Evolutionary conservation across 2,888 invertebrate genomes (phyloP).

Genomic region (Argynnis bischoffii): DNA sequence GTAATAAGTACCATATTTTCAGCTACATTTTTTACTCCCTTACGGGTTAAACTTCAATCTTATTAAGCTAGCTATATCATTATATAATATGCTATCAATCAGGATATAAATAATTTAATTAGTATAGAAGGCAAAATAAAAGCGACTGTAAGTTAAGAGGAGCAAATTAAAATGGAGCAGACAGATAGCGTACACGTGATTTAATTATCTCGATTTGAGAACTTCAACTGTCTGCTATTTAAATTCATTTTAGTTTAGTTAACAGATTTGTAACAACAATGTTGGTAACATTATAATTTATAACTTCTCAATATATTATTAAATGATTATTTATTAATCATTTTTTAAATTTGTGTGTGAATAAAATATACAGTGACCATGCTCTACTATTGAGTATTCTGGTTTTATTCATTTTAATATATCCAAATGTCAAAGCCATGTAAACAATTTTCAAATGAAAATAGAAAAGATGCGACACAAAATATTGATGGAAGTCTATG

Average conservation of each 20-base stretch:
- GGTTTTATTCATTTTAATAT: not conserved
- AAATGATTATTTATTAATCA: conserved; percentile 1
- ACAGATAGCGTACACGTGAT: conserved; percentile 22
- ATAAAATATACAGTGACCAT: not conserved
- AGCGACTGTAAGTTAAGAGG: not conserved
- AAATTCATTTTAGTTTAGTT: not conserved
- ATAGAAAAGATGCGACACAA: not conserved
- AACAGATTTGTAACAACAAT: not conserved
- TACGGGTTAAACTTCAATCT: too few relatives aligned
- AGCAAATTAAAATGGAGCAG: conserved; percentile 12
- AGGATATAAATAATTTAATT: not conserved
- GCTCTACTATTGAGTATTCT: not conserved
- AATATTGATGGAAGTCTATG: not conserved
- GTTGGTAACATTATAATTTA: not conserved
- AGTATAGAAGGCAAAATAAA: not conserved
- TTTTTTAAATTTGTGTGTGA: too few relatives aligned
- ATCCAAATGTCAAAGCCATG: too few relatives aligned
- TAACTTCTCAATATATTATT: not conserved
- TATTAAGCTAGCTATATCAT: too few relatives aligned
- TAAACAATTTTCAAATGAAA: too few relatives aligned
- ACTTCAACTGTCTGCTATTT: conserved; percentile 7
- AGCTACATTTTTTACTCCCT: too few relatives aligned
- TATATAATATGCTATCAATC: too few relatives aligned
- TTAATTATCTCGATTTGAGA: conserved; percentile 13
- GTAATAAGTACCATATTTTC: too few relatives aligned